Evolutionary conservation across 2,888 invertebrate species (phyloP), one percentile per base, ranked within the genome.

Genomic region (Ophion slaviceki): DNA sequence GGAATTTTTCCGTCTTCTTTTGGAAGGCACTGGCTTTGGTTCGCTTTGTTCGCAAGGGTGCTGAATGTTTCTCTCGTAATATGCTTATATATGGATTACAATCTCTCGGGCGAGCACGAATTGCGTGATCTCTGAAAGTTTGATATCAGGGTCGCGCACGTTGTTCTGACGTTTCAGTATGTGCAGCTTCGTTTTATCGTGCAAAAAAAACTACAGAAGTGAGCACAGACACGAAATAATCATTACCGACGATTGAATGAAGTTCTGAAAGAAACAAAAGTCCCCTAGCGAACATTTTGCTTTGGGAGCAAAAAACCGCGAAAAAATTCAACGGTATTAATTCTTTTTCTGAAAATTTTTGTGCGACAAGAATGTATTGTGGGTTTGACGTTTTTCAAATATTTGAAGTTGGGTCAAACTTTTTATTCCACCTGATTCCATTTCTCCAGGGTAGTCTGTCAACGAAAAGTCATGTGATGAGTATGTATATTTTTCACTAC

Each of bases 71-170:
- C 76, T 71, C 71, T 76, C 76, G 71, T 82, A 85, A 82, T 70
- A 61, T 80, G 76, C 76, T 85, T 62, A 74, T 61, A 74, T 61
- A 53, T 62, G 82, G 76, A 85, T 85, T 85, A 80, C 40, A 71
- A 80, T 80, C 79, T 86, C 77, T 79, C 85, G 85, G 82, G 82
- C 80, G 72, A 32, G 80, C 82, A 85, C 71, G 82, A 84, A 86
- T 88, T 83, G 88, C 87, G 88, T 88, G 88, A 87, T 82, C 85
- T 74, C 75, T 8, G 68, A 81, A 80, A 84, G 87, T 86, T 88
- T 81, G 61, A 36, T 53, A 24, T 70, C 81, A 84, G 88, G 88
- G 88, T 88, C 88, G 86, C 86, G 85, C 85, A 74, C 86, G 79
- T 75, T 74, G 32, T 78, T 77, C 72, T 62, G 80, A 67, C 80